phyloP scores from a whole-genome alignment of 1,140 invertebrate species.

The Drosophila azteca region DNA sequence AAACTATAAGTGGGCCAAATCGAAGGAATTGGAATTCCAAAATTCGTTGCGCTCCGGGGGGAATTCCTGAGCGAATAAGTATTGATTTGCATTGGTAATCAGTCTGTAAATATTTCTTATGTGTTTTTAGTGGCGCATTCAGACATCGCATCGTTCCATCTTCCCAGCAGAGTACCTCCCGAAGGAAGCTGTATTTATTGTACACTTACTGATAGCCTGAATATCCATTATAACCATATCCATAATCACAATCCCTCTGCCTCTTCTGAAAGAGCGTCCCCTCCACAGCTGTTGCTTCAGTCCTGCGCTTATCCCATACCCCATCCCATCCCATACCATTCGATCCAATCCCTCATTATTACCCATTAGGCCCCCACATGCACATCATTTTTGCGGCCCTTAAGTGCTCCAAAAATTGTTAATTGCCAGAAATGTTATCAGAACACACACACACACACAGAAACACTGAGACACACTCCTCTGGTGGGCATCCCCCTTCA shows the following conservation, averaged over 20 bases:
- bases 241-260: too few relatives aligned
- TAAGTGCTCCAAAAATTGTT: conserved; percentile 58
- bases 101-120: too few relatives aligned
- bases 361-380: conserved; percentile 47
- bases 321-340: not conserved
- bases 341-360: conserved; percentile 17
- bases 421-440: conserved; percentile 58
- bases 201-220: too few relatives aligned
- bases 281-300: conserved; percentile 3
- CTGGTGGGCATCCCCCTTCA: conserved; percentile 1
- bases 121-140: too few relatives aligned
- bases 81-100: too few relatives aligned
- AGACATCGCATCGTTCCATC: too few relatives aligned
- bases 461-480: too few relatives aligned
- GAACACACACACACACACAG: conserved; percentile 4
- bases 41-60: not conserved
- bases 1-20: conserved; percentile 48
- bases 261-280: not conserved
- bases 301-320: conserved; percentile 5
- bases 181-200: too few relatives aligned
- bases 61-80: too few relatives aligned
- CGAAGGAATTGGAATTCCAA: conserved; percentile 9
- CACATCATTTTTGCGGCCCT: conserved; percentile 39
- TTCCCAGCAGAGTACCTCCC: too few relatives aligned
- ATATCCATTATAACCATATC: too few relatives aligned